Percentiles rank a stretch among this genome's conserved stretches.
Evolutionary conservation across 1,140 invertebrate genomes (phyloP).

Genomic region (Wiebesia pumilae): DNA sequence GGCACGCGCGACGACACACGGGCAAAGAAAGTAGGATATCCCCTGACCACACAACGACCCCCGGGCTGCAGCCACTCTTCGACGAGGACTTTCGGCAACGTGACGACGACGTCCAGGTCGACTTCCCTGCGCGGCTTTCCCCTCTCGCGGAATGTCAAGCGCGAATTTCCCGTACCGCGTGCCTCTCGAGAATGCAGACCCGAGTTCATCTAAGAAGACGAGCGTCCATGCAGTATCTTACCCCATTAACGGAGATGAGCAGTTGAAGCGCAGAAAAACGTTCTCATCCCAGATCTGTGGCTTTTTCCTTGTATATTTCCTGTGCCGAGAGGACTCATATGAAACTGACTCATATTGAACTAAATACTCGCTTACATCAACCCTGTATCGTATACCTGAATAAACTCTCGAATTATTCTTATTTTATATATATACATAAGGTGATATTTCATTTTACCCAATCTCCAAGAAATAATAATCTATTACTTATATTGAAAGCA

Average conservation of each 20-base stretch:
- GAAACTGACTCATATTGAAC: too few relatives aligned
- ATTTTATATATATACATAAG: too few relatives aligned
- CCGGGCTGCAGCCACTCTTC: neutral
- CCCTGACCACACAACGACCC: conserved; percentile 72
- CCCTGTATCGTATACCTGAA: too few relatives aligned
- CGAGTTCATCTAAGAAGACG: conserved; percentile 23
- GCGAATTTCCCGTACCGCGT: conserved; percentile 5
- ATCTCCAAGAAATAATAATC: too few relatives aligned
- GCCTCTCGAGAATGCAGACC: conserved; percentile 20
- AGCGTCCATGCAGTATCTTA: neutral
- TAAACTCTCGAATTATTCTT: too few relatives aligned
- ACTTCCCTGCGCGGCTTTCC: neutral
- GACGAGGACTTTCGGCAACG: neutral
- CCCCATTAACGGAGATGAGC: neutral
- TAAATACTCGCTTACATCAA: too few relatives aligned
- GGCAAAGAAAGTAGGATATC: conserved; percentile 63
- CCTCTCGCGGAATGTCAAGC: conserved; percentile 21
- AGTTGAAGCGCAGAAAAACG: too few relatives aligned
- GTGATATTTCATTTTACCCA: too few relatives aligned
- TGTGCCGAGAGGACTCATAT: too few relatives aligned
- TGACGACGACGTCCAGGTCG: neutral
- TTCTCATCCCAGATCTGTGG: neutral
- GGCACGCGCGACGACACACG: conserved; percentile 53
- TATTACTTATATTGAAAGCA: too few relatives aligned
- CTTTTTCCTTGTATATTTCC: neutral